These are phyloP conservation scores for Halocaridina rubra DNA, from an alignment of 2,888 invertebrate species.

Conservation along the genomic window DNA sequence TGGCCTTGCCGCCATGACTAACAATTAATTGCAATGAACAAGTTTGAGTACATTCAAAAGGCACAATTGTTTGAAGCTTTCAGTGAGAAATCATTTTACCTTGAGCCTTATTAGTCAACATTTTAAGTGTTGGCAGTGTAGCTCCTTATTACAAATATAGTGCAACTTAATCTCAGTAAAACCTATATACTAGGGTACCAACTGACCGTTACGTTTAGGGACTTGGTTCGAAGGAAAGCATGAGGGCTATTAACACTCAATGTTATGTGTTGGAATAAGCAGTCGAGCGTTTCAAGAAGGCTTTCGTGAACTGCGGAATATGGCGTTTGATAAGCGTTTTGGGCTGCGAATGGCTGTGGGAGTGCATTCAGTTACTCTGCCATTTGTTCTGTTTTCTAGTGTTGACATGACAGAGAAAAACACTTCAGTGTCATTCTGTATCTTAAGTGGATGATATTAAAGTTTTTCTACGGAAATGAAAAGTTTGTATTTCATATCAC, in stretches of 20 bases:
- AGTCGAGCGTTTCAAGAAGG: neutral
- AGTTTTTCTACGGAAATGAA: no score
- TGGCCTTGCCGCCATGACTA: neutral
- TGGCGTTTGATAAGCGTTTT: no score
- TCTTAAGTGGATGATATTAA: no score
- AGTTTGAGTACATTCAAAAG: no score
- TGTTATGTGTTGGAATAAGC: neutral
- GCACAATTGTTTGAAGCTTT: constrained; percentile 31
- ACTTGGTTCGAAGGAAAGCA: neutral
- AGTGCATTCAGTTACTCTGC: no score
- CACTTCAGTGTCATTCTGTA: no score
- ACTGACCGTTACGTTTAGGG: neutral
- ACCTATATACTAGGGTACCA: neutral
- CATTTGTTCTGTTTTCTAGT: no score
- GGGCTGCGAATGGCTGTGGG: no score
- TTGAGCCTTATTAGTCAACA: constrained; percentile 11
- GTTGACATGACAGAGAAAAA: no score
- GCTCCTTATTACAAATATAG: constrained; percentile 8
- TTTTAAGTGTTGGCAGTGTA: constrained; percentile 18
- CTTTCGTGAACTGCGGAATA: neutral
- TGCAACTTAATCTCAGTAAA: constrained; percentile 6
- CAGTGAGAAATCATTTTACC: neutral
- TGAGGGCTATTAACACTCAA: constrained; percentile 20
- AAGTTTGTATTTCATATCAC: no score
- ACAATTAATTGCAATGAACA: no score